Percentiles rank a stretch among this genome's conserved stretches.
Conservation (phyloP, 2,797 vertebrate genomes). For the Etheostoma nigrum region DNA sequence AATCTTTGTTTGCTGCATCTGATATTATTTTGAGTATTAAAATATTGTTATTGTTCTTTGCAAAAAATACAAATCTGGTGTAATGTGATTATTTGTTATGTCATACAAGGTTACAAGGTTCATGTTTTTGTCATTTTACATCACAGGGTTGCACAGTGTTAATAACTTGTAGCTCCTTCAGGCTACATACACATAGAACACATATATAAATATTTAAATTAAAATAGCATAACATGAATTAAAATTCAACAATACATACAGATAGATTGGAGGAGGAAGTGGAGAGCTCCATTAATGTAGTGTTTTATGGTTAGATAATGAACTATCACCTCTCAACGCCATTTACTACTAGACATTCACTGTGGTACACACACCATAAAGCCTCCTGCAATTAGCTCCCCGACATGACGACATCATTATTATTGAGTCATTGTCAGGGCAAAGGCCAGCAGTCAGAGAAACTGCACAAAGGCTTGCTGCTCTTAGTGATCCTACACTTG, state of each 20-base stretch:
- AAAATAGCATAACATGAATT: no score
- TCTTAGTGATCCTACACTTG: conserved; percentile 14
- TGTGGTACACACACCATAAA: conserved; percentile 46
- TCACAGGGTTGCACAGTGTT: not conserved
- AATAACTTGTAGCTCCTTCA: not conserved
- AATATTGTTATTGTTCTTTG: no score
- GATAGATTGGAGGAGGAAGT: not conserved
- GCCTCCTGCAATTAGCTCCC: conserved; percentile 45
- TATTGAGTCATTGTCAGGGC: conserved; percentile 55
- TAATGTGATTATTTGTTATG: no score
- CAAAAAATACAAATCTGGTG: no score
- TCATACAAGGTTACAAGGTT: not conserved
- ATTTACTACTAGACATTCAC: conserved; percentile 20
- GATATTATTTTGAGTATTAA: no score
- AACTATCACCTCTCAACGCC: conserved; percentile 40
- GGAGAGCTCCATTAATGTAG: conserved; percentile 11
- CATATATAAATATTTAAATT: not conserved
- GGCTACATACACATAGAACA: not conserved
- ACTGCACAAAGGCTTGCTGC: not conserved
- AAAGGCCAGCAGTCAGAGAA: conserved; percentile 35
- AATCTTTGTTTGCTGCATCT: conserved; percentile 32
- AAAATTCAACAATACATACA: no score
- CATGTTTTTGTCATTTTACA: not conserved
- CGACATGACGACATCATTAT: conserved; percentile 57
- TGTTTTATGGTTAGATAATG: conserved; percentile 57